These are phyloP conservation scores for Mycetomoellerius zeteki DNA, from an alignment of 1,140 invertebrate species.

Conservation along the genomic window DNA sequence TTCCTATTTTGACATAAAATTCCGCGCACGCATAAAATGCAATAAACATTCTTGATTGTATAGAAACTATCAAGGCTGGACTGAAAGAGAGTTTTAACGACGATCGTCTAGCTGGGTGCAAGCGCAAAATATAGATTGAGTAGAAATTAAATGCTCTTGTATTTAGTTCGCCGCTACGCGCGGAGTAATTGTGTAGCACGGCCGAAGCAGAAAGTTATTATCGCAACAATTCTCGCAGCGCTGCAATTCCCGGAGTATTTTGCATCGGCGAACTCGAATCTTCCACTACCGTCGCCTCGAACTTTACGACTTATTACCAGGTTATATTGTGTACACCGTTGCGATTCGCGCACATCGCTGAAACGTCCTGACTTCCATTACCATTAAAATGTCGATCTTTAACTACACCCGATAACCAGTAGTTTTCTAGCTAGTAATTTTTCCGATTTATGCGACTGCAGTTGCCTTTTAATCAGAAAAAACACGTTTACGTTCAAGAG, in stretches of 20 bases:
- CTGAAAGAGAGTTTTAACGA: constrained; percentile 56
- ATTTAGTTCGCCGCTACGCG: constrained; percentile 60
- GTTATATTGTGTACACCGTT: constrained; percentile 11
- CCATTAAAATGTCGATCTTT: constrained; percentile 52
- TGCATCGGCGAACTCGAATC: constrained; percentile 51
- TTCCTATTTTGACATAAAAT: constrained; percentile 29
- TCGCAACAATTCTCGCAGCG: constrained; percentile 62
- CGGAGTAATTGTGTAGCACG: constrained; percentile 55
- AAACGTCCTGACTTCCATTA: constrained; percentile 24
- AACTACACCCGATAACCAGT: constrained; percentile 30
- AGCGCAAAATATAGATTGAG: constrained; percentile 50
- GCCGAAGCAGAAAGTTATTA: constrained; percentile 60
- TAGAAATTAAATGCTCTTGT: constrained; percentile 62
- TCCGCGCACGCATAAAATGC: constrained; percentile 9
- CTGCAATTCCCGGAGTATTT: constrained; percentile 62
- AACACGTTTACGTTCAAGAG: neutral
- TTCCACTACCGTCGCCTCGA: constrained; percentile 41
- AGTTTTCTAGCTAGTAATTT: constrained; percentile 35
- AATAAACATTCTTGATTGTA: constrained; percentile 55
- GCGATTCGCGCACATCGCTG: neutral
- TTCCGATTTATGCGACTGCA: neutral
- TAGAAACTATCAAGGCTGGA: constrained; percentile 5
- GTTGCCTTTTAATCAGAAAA: neutral
- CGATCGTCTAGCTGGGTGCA: constrained; percentile 39
- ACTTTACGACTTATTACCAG: constrained; percentile 62